Evolutionary conservation across 2,888 invertebrate genomes (phyloP).

Genomic region (Exocentrus adspersus): DNA sequence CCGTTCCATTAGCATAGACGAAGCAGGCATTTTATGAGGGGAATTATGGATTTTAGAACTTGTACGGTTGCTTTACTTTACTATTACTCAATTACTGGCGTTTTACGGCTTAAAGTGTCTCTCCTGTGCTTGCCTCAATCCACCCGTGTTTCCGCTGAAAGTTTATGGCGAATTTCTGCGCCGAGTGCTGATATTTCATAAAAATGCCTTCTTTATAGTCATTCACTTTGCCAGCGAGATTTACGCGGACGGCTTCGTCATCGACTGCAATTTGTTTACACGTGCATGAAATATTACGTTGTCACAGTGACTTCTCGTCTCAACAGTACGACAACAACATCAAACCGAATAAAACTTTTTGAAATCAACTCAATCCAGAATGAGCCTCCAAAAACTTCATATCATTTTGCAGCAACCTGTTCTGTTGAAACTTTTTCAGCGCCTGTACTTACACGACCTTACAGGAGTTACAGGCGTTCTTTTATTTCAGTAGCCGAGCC

Average conservation of each 20-base stretch:
- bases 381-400: too few species aligned
- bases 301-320: too few species aligned
- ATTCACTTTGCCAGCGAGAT: neutral
- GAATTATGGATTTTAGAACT: slow-evolving; percentile 51
- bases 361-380: too few species aligned
- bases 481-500: slow-evolving; percentile 28
- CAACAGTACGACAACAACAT: too few species aligned
- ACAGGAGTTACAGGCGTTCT: slow-evolving; percentile 4
- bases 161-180: slow-evolving; percentile 7
- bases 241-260: slow-evolving; percentile 12
- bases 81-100: slow-evolving; percentile 47
- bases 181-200: slow-evolving; percentile 19
- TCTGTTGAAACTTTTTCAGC: too few species aligned
- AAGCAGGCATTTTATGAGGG: slow-evolving; percentile 49
- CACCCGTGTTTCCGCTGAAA: slow-evolving; percentile 14
- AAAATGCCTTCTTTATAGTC: slow-evolving; percentile 21
- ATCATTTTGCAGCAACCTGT: too few species aligned
- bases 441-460: too few species aligned
- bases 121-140: slow-evolving; percentile 28
- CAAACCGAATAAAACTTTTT: too few species aligned
- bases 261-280: slow-evolving; percentile 4
- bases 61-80: slow-evolving; percentile 43
- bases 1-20: slow-evolving; percentile 56
- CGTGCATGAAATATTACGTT: neutral
- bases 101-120: slow-evolving; percentile 35